These are phyloP conservation scores for Syngnathus scovelli DNA, from an alignment of 2,113 vertebrate species.

Conservation along the genomic window DNA sequence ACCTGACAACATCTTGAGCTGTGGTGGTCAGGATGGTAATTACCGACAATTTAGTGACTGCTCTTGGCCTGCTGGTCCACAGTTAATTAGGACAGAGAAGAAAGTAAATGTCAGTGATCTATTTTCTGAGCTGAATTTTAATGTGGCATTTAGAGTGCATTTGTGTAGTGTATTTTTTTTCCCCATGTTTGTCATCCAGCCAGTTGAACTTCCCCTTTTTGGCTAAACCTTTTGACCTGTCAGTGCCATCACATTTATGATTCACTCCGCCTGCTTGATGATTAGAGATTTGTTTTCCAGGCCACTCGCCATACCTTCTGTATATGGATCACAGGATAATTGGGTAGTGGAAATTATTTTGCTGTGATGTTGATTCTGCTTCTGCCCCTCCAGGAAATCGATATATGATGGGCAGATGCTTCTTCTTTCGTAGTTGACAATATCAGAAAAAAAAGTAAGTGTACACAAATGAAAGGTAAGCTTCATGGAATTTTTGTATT, in stretches of 20 bases:
- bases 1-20: slow-evolving; percentile 2
- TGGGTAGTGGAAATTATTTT: slow-evolving; percentile 56
- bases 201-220: slow-evolving; percentile 15
- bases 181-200: slow-evolving; percentile 6
- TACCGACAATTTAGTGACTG: slow-evolving; percentile 14
- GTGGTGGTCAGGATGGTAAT: slow-evolving; percentile 5
- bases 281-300: slow-evolving; percentile 46
- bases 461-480: neutral
- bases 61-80: slow-evolving; percentile 1
- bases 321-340: slow-evolving; percentile 61
- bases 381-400: slow-evolving; percentile 34
- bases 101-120: neutral
- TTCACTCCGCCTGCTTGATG: slow-evolving; percentile 39
- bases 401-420: slow-evolving; percentile 32
- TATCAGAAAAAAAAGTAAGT: neutral
- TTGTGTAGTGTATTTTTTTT: slow-evolving; percentile 7
- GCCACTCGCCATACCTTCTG: slow-evolving; percentile 42
- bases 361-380: slow-evolving; percentile 47
- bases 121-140: neutral
- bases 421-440: slow-evolving; percentile 4
- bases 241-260: slow-evolving; percentile 31
- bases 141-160: slow-evolving; percentile 11
- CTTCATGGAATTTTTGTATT: neutral
- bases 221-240: slow-evolving; percentile 28
- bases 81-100: slow-evolving; percentile 8